A percentile compares a stretch with the other conserved stretches of the same genome.
These are phyloP conservation scores for Diorhabda carinulata DNA, from an alignment of 1,140 invertebrate species.

Conservation along the genomic window DNA sequence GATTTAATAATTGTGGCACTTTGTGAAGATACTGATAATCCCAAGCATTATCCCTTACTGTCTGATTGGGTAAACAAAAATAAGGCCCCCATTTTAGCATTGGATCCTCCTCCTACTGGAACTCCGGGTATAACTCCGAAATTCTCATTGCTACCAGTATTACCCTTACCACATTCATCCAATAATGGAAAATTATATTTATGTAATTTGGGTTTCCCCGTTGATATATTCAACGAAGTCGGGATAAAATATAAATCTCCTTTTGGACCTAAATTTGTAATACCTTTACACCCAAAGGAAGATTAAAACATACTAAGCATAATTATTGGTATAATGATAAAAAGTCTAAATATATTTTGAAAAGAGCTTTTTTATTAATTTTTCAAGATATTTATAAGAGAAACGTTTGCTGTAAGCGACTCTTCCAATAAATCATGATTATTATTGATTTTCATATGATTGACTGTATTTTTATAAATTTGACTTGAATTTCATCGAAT, in stretches of 20 bases:
- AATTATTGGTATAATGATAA: no score
- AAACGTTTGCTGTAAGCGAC: no score
- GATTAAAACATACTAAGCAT: not conserved
- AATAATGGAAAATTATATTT: conserved; percentile 79
- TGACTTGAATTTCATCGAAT: no score
- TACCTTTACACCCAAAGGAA: conserved; percentile 70
- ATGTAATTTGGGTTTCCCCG: conserved; percentile 80
- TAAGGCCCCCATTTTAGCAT: conserved; percentile 71
- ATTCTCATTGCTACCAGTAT: conserved; percentile 68
- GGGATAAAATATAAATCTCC: conserved; percentile 81
- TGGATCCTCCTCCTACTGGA: conserved; percentile 73
- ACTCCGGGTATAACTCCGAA: conserved; percentile 66
- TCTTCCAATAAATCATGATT: no score
- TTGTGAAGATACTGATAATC: conserved; percentile 50
- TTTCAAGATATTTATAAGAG: no score
- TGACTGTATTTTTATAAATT: no score
- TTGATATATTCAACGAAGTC: conserved; percentile 69
- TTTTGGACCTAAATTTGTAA: conserved; percentile 84
- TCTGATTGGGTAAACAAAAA: conserved; percentile 67
- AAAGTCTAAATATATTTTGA: no score
- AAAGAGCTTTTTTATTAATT: no score
- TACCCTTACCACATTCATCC: conserved; percentile 68
- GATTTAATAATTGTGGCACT: conserved; percentile 69
- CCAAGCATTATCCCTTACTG: conserved; percentile 46
- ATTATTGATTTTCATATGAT: no score